Evolutionary conservation across 1,140 invertebrate species (phyloP), one percentile per base, ranked within the genome.

Genomic region (Cydia splendana): DNA sequence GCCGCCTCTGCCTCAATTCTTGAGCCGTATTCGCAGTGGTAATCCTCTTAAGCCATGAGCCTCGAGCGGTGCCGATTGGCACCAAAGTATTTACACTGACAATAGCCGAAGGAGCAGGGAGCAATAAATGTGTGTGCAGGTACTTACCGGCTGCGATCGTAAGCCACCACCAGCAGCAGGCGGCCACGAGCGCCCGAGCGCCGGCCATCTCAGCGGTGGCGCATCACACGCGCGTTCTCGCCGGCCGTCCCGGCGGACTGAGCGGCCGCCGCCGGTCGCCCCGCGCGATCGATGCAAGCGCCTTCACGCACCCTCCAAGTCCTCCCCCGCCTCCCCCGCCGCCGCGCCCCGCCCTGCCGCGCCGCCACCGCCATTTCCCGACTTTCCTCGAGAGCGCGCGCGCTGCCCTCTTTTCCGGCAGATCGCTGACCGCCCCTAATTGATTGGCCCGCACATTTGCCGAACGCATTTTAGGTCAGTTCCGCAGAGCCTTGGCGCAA

Each of bases 351-450:
- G 10, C 51, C 48, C 77, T 76, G 82, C 84, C 74, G 75, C 73
- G 77, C 45, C 73, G 71, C 24, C 76, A 76, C 81, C 82, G 79
- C 83, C 83, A 83, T 88, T 90, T 91, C 84, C 89, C 86, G 85
- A 91, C 83, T 92, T 92, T 92, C 86, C 89, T 85, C 81, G 69
- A 88, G 86, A 90, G 91, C 91, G 90, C 91, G 88, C 90, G 91
- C 91, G 89, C 89, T 90, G 89, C 87, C 89, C 89, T 87, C 86
- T 88, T 91, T 92, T 89, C 89, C 83, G 84, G 82, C 88, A 85
- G 91, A 92, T 88, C 89, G 91, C 90, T 91, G 91, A 93, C 91
- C 91, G 91, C 87, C 88, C 88, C 90, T 93, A 93, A 93, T 93
- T 93, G 90, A 91, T 93, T 91, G 87, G 78, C 86, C 87, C 85